phyloP scores from a whole-genome alignment of 2,113 vertebrate genomes.

The Mesembrinibis cayennensis region DNA sequence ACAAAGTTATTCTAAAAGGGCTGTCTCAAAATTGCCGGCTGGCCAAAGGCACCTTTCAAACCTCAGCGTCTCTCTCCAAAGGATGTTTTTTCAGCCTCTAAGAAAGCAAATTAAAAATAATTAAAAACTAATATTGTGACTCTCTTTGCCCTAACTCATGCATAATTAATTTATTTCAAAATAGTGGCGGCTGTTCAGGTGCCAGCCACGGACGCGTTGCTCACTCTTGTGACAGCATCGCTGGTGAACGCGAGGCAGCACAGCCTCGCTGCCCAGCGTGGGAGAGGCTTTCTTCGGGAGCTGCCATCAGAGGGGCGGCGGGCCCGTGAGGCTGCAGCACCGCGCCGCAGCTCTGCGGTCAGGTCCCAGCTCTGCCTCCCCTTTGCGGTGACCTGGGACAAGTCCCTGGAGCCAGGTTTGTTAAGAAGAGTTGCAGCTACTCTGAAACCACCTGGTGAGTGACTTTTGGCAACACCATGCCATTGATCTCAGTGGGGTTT shows the following conservation, averaged over 20 bases:
- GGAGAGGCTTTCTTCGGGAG: background rate
- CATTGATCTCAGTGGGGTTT: background rate
- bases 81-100: background rate
- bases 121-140: background rate
- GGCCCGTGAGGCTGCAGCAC: background rate
- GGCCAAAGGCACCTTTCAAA: background rate
- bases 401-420: background rate
- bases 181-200: background rate
- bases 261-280: accelerated
- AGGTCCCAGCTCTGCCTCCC: background rate
- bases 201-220: background rate
- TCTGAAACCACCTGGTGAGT: accelerated
- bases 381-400: background rate
- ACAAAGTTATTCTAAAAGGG: background rate
- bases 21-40: background rate
- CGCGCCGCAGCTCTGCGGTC: accelerated
- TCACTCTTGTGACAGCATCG: accelerated
- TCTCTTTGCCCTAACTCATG: background rate
- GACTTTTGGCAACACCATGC: accelerated
- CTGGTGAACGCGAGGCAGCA: background rate
- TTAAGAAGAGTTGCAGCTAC: background rate
- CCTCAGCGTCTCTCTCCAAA: background rate
- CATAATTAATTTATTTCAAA: background rate
- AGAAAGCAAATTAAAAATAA: background rate
- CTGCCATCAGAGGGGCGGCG: background rate